These are phyloP conservation scores for Drosophila rubida DNA, from an alignment of 2,888 invertebrate genomes.

Conservation along the genomic window DNA sequence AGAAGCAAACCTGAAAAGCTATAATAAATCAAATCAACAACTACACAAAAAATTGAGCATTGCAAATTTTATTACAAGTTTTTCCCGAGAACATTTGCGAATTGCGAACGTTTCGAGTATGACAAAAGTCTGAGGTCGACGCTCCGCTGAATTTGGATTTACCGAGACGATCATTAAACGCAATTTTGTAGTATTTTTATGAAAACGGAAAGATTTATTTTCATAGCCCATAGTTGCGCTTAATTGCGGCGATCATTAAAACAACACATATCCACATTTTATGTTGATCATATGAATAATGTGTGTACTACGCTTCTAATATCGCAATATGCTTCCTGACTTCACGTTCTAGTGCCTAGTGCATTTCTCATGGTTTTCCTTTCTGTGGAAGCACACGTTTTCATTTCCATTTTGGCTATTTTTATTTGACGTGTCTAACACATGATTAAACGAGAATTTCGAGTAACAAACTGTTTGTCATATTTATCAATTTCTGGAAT, in stretches of 20 bases:
- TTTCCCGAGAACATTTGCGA: conserved; percentile 4
- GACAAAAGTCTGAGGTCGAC: conserved; percentile 17
- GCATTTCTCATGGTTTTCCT: conserved; percentile 13
- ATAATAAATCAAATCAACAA: conserved; percentile 52
- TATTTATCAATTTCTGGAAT: conserved; percentile 47
- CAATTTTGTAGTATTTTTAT: conserved; percentile 35
- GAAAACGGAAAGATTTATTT: conserved; percentile 53
- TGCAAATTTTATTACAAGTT: conserved; percentile 34
- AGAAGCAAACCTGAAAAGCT: conserved; percentile 18
- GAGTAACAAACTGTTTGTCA: conserved; percentile 43
- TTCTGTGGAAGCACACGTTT: conserved; percentile 4
- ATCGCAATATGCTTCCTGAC: conserved; percentile 27
- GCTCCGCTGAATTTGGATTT: conserved; percentile 15
- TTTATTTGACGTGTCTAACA: neutral
- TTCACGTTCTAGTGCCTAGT: conserved; percentile 8
- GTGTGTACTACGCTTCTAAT: neutral
- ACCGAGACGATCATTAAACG: conserved; percentile 27
- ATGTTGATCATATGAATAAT: conserved; percentile 10
- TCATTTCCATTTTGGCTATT: conserved; percentile 1
- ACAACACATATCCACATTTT: conserved; percentile 24
- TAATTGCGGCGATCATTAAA: conserved; percentile 39
- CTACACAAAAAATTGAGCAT: conserved; percentile 29
- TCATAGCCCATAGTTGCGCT: conserved; percentile 23
- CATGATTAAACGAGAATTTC: conserved; percentile 36
- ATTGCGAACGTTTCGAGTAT: neutral